These are phyloP conservation scores for Pampusana beccarii DNA, from an alignment of 2,113 vertebrate species.

Conservation along the genomic window DNA sequence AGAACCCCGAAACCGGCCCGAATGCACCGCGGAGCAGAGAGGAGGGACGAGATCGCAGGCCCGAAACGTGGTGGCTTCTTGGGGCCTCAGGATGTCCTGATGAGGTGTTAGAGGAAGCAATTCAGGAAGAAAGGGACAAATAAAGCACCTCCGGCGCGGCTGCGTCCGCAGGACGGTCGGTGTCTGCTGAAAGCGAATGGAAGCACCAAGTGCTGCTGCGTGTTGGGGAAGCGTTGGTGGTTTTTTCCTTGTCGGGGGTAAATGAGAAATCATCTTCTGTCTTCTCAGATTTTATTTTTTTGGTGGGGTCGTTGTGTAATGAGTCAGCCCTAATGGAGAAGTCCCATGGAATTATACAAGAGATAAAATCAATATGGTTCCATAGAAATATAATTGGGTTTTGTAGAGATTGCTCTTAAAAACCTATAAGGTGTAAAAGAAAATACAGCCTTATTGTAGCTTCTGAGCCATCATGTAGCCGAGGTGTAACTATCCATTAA, in stretches of 20 bases:
- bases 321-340: constrained; percentile 55
- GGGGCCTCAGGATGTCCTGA: constrained; percentile 85
- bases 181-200: constrained; percentile 4
- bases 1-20: constrained; percentile 45
- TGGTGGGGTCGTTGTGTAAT: not conserved
- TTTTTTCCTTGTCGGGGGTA: not conserved
- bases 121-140: constrained; percentile 84
- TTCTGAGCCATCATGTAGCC: not conserved
- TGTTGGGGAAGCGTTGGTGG: not conserved
- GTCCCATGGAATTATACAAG: constrained; percentile 37
- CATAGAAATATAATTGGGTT: constrained; percentile 42
- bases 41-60: constrained; percentile 72
- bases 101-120: constrained; percentile 87
- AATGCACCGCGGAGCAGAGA: constrained; percentile 67
- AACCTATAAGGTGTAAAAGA: constrained; percentile 43
- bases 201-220: not conserved
- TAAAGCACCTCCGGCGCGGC: constrained; percentile 72
- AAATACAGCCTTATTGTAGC: constrained; percentile 1
- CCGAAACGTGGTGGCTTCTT: constrained; percentile 66
- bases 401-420: constrained; percentile 34
- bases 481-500: constrained; percentile 48
- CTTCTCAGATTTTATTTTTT: not conserved
- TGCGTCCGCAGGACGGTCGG: not conserved
- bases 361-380: constrained; percentile 50
- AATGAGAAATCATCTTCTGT: constrained; percentile 31